Evolutionary conservation across 2,797 vertebrate species (phyloP).

Genomic region (Hozukius guyotensis): DNA sequence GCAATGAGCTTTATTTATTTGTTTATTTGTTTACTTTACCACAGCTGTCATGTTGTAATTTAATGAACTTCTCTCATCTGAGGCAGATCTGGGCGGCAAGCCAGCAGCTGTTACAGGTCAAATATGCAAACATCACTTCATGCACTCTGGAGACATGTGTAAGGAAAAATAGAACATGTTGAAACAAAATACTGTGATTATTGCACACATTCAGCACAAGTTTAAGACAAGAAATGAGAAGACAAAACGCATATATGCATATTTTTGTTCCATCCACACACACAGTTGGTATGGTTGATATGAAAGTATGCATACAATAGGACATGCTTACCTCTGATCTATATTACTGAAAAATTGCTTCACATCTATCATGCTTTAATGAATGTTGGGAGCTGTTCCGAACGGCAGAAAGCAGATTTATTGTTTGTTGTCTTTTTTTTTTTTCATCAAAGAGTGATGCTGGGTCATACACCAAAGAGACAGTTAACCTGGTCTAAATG

Average conservation of each 20-base stretch:
- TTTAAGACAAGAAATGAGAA: background rate
- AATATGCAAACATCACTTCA: slow-evolving; percentile 4
- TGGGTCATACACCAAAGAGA: slow-evolving; percentile 2
- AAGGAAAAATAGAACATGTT: background rate
- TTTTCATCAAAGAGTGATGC: background rate
- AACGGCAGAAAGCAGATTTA: background rate
- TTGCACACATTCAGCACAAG: background rate
- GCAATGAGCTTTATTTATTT: background rate
- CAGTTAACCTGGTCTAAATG: slow-evolving; percentile 35
- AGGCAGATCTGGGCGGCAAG: background rate
- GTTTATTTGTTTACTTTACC: slow-evolving; percentile 1
- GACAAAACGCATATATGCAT: background rate
- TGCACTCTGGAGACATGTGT: background rate
- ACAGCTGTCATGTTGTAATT: background rate
- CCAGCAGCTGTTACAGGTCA: slow-evolving; percentile 37
- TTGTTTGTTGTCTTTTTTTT: background rate
- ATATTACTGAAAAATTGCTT: background rate
- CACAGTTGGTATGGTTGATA: background rate
- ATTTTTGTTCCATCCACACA: background rate
- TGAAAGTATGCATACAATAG: background rate
- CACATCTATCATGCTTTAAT: background rate
- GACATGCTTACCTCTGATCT: background rate
- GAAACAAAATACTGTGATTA: background rate
- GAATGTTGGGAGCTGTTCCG: background rate
- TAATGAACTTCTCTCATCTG: slow-evolving; percentile 17